A percentile compares a stretch with the other conserved stretches of the same genome.
These are phyloP conservation scores for Mystacornis crossleyi DNA, from an alignment of 2,113 vertebrate genomes.

Conservation along the genomic window DNA sequence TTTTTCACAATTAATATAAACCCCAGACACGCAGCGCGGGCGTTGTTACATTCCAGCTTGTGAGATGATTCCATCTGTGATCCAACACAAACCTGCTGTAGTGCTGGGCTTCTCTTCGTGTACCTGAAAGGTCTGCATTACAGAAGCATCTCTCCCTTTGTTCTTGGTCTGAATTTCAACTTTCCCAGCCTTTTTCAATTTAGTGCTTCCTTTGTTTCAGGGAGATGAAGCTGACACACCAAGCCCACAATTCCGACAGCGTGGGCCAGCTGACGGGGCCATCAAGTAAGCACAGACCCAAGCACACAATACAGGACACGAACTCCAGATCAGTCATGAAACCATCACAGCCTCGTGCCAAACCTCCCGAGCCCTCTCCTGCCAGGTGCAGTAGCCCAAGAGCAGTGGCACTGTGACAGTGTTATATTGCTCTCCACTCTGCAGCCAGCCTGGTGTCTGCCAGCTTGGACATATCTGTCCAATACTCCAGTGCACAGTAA, in stretches of 20 bases:
- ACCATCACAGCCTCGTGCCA: not conserved
- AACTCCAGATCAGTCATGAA: not conserved
- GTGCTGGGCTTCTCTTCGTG: not conserved
- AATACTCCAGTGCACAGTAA: not conserved
- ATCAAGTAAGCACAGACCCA: rapidly evolving
- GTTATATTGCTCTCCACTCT: not conserved
- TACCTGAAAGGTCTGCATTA: not conserved
- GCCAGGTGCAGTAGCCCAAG: not conserved
- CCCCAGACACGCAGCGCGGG: rapidly evolving
- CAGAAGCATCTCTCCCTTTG: not conserved
- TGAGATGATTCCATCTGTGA: not conserved
- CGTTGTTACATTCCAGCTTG: not conserved
- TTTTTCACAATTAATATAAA: not conserved
- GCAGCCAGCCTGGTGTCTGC: not conserved
- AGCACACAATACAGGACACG: rapidly evolving
- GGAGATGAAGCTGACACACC: not conserved
- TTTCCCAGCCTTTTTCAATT: not conserved
- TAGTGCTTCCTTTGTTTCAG: not conserved
- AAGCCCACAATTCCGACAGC: not conserved
- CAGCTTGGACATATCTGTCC: not conserved
- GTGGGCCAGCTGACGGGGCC: rapidly evolving
- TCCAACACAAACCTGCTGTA: not conserved
- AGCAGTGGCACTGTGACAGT: not conserved
- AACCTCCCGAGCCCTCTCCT: not conserved
- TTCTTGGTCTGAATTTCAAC: not conserved